Conservation (phyloP, 2,888 invertebrate genomes). For the Agrotis segetum region DNA sequence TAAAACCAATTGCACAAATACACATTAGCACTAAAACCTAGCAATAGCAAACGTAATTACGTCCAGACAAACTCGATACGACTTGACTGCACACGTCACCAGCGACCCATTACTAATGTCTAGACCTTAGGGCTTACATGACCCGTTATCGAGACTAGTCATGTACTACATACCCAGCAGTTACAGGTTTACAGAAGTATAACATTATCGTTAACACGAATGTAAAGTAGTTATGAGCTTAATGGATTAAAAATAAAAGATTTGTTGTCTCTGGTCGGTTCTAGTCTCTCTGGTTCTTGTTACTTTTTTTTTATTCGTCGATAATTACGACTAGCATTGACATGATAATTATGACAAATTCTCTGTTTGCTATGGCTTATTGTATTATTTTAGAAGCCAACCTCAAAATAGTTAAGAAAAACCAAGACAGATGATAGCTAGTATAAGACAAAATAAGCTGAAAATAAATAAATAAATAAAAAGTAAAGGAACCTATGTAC, state of each 20-base stretch:
- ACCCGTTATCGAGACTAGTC: conserved; percentile 25
- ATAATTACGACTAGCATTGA: no score
- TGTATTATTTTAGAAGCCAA: neutral
- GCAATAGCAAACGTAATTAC: conserved; percentile 17
- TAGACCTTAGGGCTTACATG: conserved; percentile 15
- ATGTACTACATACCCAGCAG: conserved; percentile 6
- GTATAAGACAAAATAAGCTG: neutral
- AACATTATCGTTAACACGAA: conserved; percentile 27
- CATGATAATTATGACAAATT: no score
- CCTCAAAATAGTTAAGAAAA: neutral
- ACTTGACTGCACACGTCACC: neutral
- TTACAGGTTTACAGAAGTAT: conserved; percentile 3
- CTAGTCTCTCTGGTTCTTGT: neutral
- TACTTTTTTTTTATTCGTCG: neutral
- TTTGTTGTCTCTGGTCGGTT: neutral
- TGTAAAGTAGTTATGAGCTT: conserved; percentile 9
- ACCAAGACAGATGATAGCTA: neutral
- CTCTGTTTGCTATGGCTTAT: no score
- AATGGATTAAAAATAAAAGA: neutral
- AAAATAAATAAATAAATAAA: neutral
- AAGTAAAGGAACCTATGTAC: no score
- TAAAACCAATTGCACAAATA: conserved; percentile 1
- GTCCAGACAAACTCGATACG: conserved; percentile 1
- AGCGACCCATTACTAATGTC: conserved; percentile 16
- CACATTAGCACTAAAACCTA: conserved; percentile 17